A percentile compares a stretch with the other conserved stretches of the same genome.
phyloP scores from a whole-genome alignment of 2,888 invertebrate genomes.

The Adineta ricciae region DNA sequence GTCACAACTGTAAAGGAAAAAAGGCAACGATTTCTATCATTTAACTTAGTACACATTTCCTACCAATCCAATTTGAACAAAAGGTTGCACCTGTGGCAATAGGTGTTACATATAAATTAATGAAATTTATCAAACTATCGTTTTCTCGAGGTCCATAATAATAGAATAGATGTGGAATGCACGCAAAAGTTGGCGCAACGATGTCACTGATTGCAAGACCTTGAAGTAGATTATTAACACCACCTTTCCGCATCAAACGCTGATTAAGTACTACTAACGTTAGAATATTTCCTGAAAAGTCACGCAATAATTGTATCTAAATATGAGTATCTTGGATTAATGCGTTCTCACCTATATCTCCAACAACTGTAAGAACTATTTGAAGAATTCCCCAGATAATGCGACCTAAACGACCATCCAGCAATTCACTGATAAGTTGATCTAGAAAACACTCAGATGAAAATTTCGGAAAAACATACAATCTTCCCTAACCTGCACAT shows the following conservation, averaged over 20 bases:
- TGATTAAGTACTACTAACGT: neutral
- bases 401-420: neutral
- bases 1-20: neutral
- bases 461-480: neutral
- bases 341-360: neutral
- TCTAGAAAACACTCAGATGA: neutral
- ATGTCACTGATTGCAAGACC: slow-evolving; percentile 4
- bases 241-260: neutral
- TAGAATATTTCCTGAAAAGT: neutral
- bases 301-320: neutral
- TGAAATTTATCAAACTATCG: neutral
- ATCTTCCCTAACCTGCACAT: neutral
- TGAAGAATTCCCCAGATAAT: slow-evolving; percentile 3
- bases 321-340: neutral
- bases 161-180: neutral
- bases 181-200: neutral
- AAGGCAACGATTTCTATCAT: neutral
- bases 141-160: neutral
- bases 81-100: neutral
- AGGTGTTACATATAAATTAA: neutral
- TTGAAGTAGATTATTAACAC: neutral
- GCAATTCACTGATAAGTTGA: neutral
- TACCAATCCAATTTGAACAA: neutral
- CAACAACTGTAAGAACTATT: neutral
- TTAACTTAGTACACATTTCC: neutral